Percentiles rank a stretch among this genome's conserved stretches.
These are phyloP conservation scores for Diaphora mendica DNA, from an alignment of 2,888 invertebrate species.

Conservation along the genomic window DNA sequence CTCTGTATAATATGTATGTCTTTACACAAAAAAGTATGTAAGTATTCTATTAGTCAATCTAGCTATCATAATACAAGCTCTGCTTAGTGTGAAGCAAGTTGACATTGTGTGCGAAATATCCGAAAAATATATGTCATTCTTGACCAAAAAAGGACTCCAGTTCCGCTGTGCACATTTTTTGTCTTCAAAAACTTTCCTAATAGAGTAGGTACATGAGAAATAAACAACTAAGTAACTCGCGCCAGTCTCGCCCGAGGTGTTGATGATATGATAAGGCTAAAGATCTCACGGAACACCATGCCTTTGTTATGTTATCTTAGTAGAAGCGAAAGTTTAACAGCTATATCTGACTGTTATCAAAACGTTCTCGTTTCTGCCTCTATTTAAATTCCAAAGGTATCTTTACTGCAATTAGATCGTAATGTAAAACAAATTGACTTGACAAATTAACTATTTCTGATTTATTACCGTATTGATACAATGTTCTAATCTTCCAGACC, in stretches of 20 bases:
- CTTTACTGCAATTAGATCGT: slow-evolving; percentile 31
- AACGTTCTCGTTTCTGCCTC: slow-evolving; percentile 36
- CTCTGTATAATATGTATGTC: no score
- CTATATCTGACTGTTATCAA: slow-evolving; percentile 41
- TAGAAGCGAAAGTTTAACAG: slow-evolving; percentile 50
- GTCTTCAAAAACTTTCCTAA: background rate
- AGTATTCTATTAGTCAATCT: no score
- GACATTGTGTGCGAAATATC: no score
- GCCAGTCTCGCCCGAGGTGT: slow-evolving; percentile 28
- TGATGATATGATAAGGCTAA: slow-evolving; percentile 48
- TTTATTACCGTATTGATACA: background rate
- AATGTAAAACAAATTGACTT: background rate
- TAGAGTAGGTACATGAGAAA: no score
- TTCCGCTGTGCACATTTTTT: background rate
- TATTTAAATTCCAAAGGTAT: slow-evolving; percentile 38
- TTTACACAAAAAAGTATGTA: no score
- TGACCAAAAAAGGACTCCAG: background rate
- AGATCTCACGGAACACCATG: slow-evolving; percentile 18
- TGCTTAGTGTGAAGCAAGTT: no score
- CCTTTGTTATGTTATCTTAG: slow-evolving; percentile 45
- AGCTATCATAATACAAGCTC: no score
- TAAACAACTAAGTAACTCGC: background rate
- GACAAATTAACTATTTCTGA: no score
- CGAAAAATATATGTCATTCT: background rate
- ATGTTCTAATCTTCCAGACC: background rate